phyloP scores from a whole-genome alignment of 2,113 vertebrate genomes.

The Petrocephalus zakoni region DNA sequence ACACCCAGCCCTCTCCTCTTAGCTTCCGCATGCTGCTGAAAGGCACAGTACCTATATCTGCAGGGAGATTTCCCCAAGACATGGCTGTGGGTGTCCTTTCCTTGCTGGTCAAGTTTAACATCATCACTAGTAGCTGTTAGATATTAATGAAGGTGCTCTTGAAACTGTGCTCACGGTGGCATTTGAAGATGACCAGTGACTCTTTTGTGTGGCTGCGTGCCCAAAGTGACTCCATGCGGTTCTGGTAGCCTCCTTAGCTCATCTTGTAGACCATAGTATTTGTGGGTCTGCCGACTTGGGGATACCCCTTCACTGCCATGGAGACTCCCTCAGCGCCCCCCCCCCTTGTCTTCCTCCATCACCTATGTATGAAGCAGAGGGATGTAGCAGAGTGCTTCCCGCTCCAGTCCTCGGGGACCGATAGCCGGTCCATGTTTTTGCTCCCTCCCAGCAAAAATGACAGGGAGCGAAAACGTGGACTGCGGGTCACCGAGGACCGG shows the following conservation, averaged over 20 bases:
- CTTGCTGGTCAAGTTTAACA: background rate
- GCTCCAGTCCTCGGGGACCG: too few relatives aligned
- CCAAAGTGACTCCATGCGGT: background rate
- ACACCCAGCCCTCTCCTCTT: background rate
- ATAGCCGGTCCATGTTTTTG: too few relatives aligned
- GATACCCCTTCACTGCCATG: background rate
- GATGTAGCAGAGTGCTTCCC: background rate
- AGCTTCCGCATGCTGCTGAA: background rate
- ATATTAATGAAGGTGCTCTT: background rate
- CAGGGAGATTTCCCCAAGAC: background rate
- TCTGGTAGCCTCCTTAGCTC: background rate
- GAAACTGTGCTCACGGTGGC: background rate
- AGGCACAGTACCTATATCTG: background rate
- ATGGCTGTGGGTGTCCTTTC: background rate
- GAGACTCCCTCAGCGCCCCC: background rate
- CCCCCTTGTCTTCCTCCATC: background rate
- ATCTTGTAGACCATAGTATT: background rate
- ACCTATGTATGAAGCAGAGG: background rate
- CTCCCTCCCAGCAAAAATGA: too few relatives aligned
- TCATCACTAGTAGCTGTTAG: background rate
- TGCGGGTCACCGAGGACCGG: too few relatives aligned
- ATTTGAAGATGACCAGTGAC: background rate
- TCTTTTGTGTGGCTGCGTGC: too few relatives aligned
- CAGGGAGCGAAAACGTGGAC: too few relatives aligned
- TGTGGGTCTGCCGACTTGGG: background rate